phyloP scores from a whole-genome alignment of 2,113 vertebrate genomes.

The Ginglymostoma cirratum region DNA sequence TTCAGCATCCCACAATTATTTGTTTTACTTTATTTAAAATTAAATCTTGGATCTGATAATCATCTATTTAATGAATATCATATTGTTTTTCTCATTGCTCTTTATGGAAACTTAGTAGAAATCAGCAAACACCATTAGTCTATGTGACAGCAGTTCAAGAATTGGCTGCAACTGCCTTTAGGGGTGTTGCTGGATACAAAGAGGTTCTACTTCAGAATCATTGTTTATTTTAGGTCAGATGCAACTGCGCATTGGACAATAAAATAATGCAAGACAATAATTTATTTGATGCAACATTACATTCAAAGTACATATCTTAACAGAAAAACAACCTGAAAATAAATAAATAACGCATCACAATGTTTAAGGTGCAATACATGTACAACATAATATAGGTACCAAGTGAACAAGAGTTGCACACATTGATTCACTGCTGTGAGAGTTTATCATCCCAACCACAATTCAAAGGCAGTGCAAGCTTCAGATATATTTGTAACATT shows the following conservation, averaged over 20 bases:
- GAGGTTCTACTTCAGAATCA: not conserved
- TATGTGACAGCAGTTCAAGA: not conserved
- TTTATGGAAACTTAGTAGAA: not conserved
- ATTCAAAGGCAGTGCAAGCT: conserved; percentile 29
- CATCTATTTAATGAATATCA: not conserved
- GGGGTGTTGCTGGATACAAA: not conserved
- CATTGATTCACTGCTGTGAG: not conserved
- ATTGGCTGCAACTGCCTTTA: not conserved
- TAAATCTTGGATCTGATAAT: not conserved
- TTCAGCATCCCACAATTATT: too few relatives aligned
- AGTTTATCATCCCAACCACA: not conserved
- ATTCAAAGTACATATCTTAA: not conserved
- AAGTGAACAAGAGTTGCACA: conserved; percentile 11
- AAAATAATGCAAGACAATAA: conserved; percentile 27
- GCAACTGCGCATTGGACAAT: not conserved
- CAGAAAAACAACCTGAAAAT: not conserved
- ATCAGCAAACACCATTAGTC: not conserved
- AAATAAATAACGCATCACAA: conserved; percentile 26
- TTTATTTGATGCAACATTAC: conserved; percentile 34
- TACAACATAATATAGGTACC: conserved; percentile 20
- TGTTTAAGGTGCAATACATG: not conserved
- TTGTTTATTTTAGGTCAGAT: not conserved
- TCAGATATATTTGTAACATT: conserved; percentile 25
- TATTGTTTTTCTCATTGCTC: not conserved
- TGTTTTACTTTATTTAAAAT: not conserved